Evolutionary conservation across 2,797 vertebrate species (phyloP), one percentile per base, ranked within the genome.

Genomic region (Hippopotamyrus pictus): DNA sequence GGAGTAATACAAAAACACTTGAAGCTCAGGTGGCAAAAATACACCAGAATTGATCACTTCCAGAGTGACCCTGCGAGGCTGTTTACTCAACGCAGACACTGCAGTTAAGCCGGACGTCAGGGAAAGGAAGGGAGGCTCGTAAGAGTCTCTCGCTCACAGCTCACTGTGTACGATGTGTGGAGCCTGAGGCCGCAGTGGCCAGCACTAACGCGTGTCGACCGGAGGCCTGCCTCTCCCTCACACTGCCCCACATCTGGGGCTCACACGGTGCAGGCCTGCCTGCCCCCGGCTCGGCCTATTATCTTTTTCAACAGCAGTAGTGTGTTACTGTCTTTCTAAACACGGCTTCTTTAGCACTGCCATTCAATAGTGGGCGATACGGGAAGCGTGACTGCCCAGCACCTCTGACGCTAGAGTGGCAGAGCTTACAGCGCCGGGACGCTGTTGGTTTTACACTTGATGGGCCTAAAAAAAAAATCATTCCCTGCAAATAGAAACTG

Each of bases 1-100:
- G 95, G 96, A 96, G 96, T 95, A 95, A 96, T 95, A 95, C 94
- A 96, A 95, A 95, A 94, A 94, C 94, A 97, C 95, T 96, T 95
- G 95, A 97, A 96, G 97, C 96, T 97, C 96, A 96, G 96, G 96
- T 97, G 97, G 95, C 95, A 94, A 95, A 95, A 96, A 96, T 95
- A 95, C 95, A 95, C 94, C 94, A 93, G 95, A 97, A 51, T 97
- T 96, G 97, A 97, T 97, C 95, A 93, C 93, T 92, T 94, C 94
- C 94, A 95, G 94, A 94, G 94, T 95, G 94, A 92, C 94, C 95
- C 93, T 94, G 92, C 93, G 91, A 93, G 93, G 95, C 96, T 96
- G 96, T 97, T 96, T 94, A 94, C 94, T 93, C 91, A 92, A 93
- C 93, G 94, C 93, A 91, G 46, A 94, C 92, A 92, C 89, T 89